These are phyloP conservation scores for Poliocrania exsul DNA, from an alignment of 2,797 vertebrate genomes.

Conservation along the genomic window DNA sequence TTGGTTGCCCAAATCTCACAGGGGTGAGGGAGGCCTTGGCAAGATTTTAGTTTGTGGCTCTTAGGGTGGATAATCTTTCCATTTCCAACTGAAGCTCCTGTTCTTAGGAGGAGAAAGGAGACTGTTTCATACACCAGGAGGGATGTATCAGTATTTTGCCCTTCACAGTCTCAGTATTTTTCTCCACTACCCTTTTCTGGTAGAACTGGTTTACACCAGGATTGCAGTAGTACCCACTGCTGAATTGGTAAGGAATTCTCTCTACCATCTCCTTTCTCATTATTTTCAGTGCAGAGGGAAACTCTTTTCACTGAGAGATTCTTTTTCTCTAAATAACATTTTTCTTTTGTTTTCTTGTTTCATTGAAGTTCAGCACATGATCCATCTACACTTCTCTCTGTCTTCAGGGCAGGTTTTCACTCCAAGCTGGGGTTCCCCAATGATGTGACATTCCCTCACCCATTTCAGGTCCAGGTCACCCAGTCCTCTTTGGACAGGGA, in stretches of 20 bases:
- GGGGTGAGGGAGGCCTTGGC: rapidly evolving
- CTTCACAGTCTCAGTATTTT: background rate
- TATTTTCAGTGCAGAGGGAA: background rate
- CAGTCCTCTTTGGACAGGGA: background rate
- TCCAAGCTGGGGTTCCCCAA: background rate
- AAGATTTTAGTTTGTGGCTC: background rate
- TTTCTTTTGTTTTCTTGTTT: background rate
- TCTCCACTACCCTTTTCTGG: background rate
- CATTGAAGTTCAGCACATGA: background rate
- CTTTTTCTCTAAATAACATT: background rate
- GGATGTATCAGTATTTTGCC: background rate
- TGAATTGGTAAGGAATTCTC: background rate
- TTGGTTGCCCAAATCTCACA: background rate
- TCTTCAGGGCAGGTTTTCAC: background rate
- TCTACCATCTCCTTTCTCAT: background rate
- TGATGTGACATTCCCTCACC: rapidly evolving
- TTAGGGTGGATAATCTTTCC: background rate
- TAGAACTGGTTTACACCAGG: background rate
- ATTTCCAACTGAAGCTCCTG: background rate
- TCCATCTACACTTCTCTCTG: background rate
- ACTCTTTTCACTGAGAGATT: background rate
- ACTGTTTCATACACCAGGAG: rapidly evolving
- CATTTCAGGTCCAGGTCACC: background rate
- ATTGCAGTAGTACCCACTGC: background rate
- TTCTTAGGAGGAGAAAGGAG: background rate